Conservation (phyloP, 30 jellyfish, hydroid and myxozoan genomes). For the Turritopsis rubra region DNA sequence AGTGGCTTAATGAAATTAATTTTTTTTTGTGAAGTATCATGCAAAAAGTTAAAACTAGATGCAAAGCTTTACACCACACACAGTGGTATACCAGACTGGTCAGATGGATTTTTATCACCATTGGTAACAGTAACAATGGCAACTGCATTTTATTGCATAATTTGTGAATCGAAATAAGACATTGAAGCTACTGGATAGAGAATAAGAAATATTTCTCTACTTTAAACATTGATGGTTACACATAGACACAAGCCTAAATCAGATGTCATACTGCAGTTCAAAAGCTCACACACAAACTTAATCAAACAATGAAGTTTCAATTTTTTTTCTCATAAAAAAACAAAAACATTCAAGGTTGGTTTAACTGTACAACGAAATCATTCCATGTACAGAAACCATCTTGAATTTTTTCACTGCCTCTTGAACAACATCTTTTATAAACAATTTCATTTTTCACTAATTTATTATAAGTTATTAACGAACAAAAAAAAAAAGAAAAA, state of each 20-base stretch:
- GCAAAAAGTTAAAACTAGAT: neutral
- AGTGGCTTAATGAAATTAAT: no score
- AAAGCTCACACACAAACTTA: neutral
- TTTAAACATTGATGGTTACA: neutral
- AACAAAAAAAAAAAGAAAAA: neutral
- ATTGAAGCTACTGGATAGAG: neutral
- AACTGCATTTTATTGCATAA: neutral
- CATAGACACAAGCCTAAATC: neutral
- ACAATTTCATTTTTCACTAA: neutral
- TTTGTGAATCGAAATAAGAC: neutral
- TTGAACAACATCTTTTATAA: neutral
- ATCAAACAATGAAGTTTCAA: neutral
- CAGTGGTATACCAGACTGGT: neutral
- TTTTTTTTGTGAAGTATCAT: neutral
- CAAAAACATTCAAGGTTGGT: neutral
- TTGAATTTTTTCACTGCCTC: neutral
- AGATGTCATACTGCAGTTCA: neutral
- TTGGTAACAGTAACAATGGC: neutral
- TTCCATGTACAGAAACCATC: no score
- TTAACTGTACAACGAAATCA: no score
- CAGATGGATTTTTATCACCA: neutral
- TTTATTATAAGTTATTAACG: neutral
- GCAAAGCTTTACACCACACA: neutral
- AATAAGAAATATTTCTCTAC: neutral
- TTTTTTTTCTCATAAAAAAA: no score